These are phyloP conservation scores for Dioctria rufipes DNA, from an alignment of 2,888 invertebrate genomes.

Conservation along the genomic window DNA sequence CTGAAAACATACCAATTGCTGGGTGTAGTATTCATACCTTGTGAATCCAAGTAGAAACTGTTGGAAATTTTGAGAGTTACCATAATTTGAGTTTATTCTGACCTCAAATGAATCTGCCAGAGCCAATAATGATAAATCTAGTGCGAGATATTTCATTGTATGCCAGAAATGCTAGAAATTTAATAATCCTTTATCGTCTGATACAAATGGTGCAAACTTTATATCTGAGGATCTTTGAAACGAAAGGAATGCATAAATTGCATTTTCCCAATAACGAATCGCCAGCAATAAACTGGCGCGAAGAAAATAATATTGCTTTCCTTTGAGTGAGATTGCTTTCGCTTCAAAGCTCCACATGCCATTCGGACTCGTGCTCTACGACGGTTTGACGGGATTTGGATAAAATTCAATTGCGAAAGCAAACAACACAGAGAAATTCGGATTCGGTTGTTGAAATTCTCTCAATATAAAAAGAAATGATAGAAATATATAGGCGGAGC, in stretches of 20 bases:
- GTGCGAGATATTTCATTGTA: too few species aligned
- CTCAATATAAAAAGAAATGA: constrained; percentile 19
- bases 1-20: too few species aligned
- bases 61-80: too few species aligned
- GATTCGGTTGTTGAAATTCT: neutral
- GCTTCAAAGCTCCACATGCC: constrained; percentile 1
- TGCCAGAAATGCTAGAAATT: too few species aligned
- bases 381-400: constrained; percentile 30
- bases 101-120: too few species aligned
- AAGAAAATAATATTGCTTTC: constrained; percentile 44
- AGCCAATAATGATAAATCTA: too few species aligned
- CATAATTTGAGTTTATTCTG: too few species aligned
- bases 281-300: constrained; percentile 26
- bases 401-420: constrained; percentile 39
- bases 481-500: neutral
- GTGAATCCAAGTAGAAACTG: too few species aligned
- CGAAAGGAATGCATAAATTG: constrained; percentile 45
- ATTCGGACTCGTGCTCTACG: constrained; percentile 3
- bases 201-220: neutral
- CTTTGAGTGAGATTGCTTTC: constrained; percentile 17
- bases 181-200: too few species aligned
- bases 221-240: constrained; percentile 30
- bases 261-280: neutral
- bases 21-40: too few species aligned
- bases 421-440: neutral